Base-by-base conservation (phyloP, 2,113 vertebrate species). In the Gambusia affinis region DNA sequence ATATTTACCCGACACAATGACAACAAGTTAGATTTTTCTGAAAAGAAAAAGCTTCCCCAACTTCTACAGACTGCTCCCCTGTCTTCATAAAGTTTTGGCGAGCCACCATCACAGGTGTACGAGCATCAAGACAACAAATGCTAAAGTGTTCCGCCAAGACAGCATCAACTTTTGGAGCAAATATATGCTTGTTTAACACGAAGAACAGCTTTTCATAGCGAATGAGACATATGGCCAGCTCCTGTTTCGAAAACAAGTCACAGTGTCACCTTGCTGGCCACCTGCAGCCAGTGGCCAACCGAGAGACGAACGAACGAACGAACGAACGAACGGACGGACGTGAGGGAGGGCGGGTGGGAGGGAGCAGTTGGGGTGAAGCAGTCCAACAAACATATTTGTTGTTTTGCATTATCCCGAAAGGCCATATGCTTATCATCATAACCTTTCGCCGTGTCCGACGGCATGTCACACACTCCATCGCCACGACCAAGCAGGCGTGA, bases 181-280 rank as follows among this genome's bases (percentile, higher is more conserved):
- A 79, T 86, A 85, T 82, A 79, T 85, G 87, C 83, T 87, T 60
- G 83, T 70, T 88, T 83, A 83, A 91, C 89, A 89, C 72, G 14
- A 82, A 82, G 86, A 92, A 92, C 92, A 92, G 86, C 85, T 92
- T 92, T 90, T 68, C 60, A 22, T 77, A 57, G 75, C 76, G 63
- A 77, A 35, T 0, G 42, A 5, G 79, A 67, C 92, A 93, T 93
- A 92, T 93, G 92, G 89, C 70, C 31, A 8, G 68, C 75, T 75
- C 75, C 39, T 90, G 90, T 88, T 87, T 70, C 64, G 29, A 86
- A 88, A 87, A 88, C 85, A 89, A 89, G 89, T 89, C 68, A 82
- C 85, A 42, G 88, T 92, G 92, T 93, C 90, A 92, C 92, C 92
- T 92, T 92, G 86, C 74, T 31, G 4, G 82, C 90, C 89, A 92